These are phyloP conservation scores for Cyprinella venusta DNA, from an alignment of 2,797 vertebrate species.

Conservation along the genomic window DNA sequence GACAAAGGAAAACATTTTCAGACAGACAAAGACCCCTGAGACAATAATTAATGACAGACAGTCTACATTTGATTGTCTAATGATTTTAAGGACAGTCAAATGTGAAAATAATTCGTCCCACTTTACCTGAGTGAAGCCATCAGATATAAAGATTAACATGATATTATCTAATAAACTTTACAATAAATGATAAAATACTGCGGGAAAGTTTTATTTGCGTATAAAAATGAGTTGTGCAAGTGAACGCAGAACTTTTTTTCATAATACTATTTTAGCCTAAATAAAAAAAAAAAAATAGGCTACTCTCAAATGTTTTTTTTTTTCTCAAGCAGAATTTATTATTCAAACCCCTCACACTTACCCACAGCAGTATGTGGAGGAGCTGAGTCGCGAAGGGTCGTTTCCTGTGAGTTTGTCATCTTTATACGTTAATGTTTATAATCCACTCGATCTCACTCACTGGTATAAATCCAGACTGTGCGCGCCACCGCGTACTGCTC, in stretches of 20 bases:
- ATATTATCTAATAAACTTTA: neutral
- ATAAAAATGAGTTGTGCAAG: neutral
- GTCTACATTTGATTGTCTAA: neutral
- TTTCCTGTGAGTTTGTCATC: slow-evolving; percentile 22
- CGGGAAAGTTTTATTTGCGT: no score
- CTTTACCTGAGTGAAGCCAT: neutral
- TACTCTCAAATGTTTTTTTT: neutral
- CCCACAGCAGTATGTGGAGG: neutral
- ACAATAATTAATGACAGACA: neutral
- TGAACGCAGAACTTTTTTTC: neutral
- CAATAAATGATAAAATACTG: neutral
- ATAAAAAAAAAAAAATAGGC: no score
- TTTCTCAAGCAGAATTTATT: neutral
- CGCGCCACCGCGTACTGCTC: neutral
- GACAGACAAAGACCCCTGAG: neutral
- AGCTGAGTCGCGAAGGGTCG: neutral
- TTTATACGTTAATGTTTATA: neutral
- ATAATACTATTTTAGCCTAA: neutral
- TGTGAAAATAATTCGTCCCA: neutral
- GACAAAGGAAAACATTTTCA: neutral
- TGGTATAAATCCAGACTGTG: slow-evolving; percentile 4
- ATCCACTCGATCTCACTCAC: slow-evolving; percentile 2
- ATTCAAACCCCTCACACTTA: neutral
- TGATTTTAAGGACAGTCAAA: neutral
- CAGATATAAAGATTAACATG: neutral